A percentile compares a stretch with the other conserved stretches of the same genome.
These are phyloP conservation scores for Leptopilina boulardi DNA, from an alignment of 1,140 invertebrate species.

Conservation along the genomic window DNA sequence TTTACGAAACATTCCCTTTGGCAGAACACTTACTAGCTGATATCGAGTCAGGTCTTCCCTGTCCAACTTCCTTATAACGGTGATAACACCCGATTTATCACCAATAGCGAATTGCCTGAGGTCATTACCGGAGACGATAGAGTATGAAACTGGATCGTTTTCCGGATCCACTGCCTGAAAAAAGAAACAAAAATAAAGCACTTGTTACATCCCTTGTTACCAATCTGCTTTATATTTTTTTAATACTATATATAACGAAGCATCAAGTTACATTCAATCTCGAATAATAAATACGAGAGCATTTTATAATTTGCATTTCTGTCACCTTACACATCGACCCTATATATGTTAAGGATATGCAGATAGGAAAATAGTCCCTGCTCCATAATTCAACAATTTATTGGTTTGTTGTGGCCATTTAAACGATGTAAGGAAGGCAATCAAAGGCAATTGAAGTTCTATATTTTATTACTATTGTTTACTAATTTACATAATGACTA, in stretches of 20 bases:
- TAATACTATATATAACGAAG: conserved; percentile 26
- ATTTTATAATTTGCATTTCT: conserved; percentile 20
- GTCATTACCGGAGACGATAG: conserved; percentile 90
- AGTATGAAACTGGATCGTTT: conserved; percentile 90
- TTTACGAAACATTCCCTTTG: background rate
- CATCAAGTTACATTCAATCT: conserved; percentile 17
- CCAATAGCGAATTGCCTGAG: conserved; percentile 90
- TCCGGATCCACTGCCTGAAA: conserved; percentile 90
- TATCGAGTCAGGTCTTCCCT: conserved; percentile 91
- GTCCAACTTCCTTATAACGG: conserved; percentile 89
- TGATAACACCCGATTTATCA: conserved; percentile 87
- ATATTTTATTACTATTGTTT: no score
- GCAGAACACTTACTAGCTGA: conserved; percentile 81
- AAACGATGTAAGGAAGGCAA: background rate
- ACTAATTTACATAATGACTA: no score
- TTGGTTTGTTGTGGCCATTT: background rate
- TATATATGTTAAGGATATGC: background rate
- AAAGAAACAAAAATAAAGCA: conserved; percentile 34
- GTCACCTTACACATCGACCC: background rate
- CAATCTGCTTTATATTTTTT: background rate
- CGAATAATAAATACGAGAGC: background rate
- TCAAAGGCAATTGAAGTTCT: no score
- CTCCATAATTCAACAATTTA: background rate
- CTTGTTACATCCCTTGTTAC: conserved; percentile 12
- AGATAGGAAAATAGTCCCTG: background rate